A percentile compares a stretch with the other conserved stretches of the same genome.
phyloP scores from a whole-genome alignment of 2,888 invertebrate genomes.

The Lepetodrilus schrolli region DNA sequence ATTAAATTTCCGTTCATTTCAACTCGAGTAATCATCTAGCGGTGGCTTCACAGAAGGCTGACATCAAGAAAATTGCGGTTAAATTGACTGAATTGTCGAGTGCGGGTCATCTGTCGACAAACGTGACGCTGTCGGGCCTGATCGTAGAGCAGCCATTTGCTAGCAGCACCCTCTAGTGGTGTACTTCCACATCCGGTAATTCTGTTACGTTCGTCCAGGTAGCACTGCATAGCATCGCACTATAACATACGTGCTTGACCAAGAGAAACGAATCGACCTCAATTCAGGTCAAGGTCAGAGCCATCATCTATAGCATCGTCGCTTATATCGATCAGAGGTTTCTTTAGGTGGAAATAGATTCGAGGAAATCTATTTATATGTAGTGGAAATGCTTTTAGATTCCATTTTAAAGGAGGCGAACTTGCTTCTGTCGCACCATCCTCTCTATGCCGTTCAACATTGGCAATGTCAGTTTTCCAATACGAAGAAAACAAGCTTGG shows the following conservation, averaged over 20 bases:
- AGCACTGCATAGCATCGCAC: background rate
- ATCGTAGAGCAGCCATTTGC: too few relatives aligned
- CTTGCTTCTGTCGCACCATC: background rate
- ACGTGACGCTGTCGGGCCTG: background rate
- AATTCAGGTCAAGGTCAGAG: slow-evolving; percentile 7
- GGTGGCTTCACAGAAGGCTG: background rate
- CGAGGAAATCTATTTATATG: slow-evolving; percentile 13
- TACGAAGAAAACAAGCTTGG: too few relatives aligned
- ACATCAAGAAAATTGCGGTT: slow-evolving; percentile 19
- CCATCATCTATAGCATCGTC: background rate
- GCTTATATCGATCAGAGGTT: background rate
- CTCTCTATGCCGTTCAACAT: too few relatives aligned
- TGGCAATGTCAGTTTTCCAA: too few relatives aligned
- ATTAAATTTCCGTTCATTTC: slow-evolving; percentile 21
- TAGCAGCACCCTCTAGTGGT: background rate
- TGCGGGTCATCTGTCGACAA: background rate
- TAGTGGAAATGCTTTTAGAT: slow-evolving; percentile 17
- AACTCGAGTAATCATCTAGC: slow-evolving; percentile 1
- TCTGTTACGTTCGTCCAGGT: background rate
- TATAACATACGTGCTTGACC: slow-evolving; percentile 15
- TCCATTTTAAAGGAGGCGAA: background rate
- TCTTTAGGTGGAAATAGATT: slow-evolving; percentile 5
- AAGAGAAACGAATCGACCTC: background rate
- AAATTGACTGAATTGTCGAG: slow-evolving; percentile 13
- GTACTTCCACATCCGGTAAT: background rate